Evolutionary conservation across 2,888 invertebrate genomes (phyloP), one percentile per base, ranked within the genome.

Genomic region (Acanthosepion esculentum): DNA sequence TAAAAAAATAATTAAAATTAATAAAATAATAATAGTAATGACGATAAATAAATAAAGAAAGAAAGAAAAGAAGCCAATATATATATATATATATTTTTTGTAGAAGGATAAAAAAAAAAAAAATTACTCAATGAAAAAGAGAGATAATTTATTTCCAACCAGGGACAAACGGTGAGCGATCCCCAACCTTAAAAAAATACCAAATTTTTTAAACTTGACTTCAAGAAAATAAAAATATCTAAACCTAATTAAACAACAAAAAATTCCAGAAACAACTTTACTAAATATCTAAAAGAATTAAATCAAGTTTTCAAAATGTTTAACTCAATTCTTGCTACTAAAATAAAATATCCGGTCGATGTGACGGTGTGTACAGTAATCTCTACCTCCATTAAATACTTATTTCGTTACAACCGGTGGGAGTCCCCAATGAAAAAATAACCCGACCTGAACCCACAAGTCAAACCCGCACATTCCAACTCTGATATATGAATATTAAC

Each of bases 401-500:
- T 78, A 33, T 78, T 78, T 78, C n/a, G n/a, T 0, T 18, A 78
- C 78, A 78, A n/a, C 78, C 78, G 78, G 78, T 78, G 78, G 78
- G n/a, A 78, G 78, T 78, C 33, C 78, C 78, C 78, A 78, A 78
- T 78, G 78, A n/a, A 33, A 33, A 78, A 78, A 78, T 78, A 78
- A n/a, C 15, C 78, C 78, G 78, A 78, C 78, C 78, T 78, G n/a
- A 78, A 78, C 78, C 78, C 78, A 78, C 78, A 78, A 78, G 78
- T 78, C 78, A 78, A 78, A 78, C 78, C n/a, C 78, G 78, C 15
- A 78, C 78, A 78, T 78, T 78, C 78, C 33, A 4, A 78, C 78
- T 78, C 78, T n/a, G n/a, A 78, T 78, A 78, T 78, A 78, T 78
- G 78, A 78, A 78, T 78, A 78, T 78, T 78, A 78, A 78, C 78